Evolutionary conservation across 1,140 invertebrate species (phyloP), one percentile per base, ranked within the genome.

Genomic region (Musca vetustissima): DNA sequence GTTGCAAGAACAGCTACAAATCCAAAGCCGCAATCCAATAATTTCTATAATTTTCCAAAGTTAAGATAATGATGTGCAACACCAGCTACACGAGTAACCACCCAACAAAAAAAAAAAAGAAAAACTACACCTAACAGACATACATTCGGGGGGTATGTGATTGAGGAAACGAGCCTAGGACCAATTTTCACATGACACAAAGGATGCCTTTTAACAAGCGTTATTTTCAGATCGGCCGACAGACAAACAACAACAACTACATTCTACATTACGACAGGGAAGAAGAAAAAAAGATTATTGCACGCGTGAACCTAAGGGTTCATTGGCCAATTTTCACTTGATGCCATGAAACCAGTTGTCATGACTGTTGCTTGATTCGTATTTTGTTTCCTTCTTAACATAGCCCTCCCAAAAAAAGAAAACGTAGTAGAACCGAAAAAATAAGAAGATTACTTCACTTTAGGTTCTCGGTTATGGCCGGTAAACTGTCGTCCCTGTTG

Each of bases 291-390:
- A 61, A 61, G n/a, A n/a, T n/a, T 25, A 43, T 36, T 61, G 57
- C 57, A 61, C 57, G 57, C 57, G 57, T 61, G 57, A 61, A 61
- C 57, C 36, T 61, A 61, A 43, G 57, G 57, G 57, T 61, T 61
- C 57, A 61, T 61, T 61, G 57, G 57, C 57, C 57, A 61, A 61
- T 61, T 61, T 61, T 61, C 57, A 61, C 57, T 61, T 61, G 57
- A 61, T 61, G 14, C 25, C 32, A 21, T 61, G 22, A 32, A 36
- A 61, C 57, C 57, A 61, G 57, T 61, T 61, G 57, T 61, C 36
- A 19, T 28, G 1, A 13, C 13, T 11, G 36, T 13, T 28, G 28
- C 28, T 28, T n/a, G n/a, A 28, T 28, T 28, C 28, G 28, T 28
- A n/a, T n/a, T n/a, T 28, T 8, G 28, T 28, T 28, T 8, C 13